Conservation (phyloP, 2,797 vertebrate genomes). For the Pseudochaenichthys georgianus region DNA sequence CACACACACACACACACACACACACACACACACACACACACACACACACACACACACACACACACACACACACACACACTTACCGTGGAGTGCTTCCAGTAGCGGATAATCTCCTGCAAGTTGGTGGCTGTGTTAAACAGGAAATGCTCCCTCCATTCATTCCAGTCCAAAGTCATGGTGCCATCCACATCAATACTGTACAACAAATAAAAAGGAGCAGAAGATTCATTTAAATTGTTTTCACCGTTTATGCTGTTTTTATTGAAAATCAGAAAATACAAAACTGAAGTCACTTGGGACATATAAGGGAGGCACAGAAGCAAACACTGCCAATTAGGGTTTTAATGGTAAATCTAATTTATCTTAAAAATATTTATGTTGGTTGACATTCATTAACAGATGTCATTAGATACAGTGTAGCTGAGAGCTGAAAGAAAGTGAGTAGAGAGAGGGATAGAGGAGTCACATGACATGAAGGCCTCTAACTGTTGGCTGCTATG, state of each 20-base stretch:
- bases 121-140: conserved; percentile 92
- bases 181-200: conserved; percentile 92
- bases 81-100: conserved; percentile 95
- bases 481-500: no score
- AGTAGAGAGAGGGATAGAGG: no score
- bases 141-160: conserved; percentile 95
- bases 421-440: no score
- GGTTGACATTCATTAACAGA: no score
- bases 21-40: no score
- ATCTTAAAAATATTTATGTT: background rate
- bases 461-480: no score
- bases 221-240: background rate
- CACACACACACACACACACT: conserved; percentile 24
- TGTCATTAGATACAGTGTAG: no score
- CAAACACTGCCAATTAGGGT: background rate
- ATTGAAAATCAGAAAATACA: no score
- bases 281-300: no score
- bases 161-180: conserved; percentile 96
- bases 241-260: no score
- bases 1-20: no score
- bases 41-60: no score
- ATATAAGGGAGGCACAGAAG: background rate
- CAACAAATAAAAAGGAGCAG: conserved; percentile 9
- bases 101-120: conserved; percentile 92
- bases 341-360: background rate